Percentiles rank a stretch among this genome's conserved stretches.
Conservation (phyloP, 1,140 invertebrate species). For the Hypothenemus hampei region DNA sequence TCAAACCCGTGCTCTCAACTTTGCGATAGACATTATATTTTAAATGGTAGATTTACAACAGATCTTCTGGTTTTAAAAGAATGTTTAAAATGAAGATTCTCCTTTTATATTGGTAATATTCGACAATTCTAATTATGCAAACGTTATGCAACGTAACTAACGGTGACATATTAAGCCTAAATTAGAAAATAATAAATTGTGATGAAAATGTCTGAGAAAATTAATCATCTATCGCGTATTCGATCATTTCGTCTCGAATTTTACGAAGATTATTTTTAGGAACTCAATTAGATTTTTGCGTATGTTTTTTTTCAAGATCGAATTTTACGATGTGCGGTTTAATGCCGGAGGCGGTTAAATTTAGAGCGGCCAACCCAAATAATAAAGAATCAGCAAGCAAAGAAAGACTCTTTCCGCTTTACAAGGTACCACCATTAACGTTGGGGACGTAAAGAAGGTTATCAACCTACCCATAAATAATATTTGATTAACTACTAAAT, state of each 20-base stretch:
- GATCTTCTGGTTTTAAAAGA: too few species aligned
- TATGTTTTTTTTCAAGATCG: constrained; percentile 6
- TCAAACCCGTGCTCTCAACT: not conserved
- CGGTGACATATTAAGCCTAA: not conserved
- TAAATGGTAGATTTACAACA: too few species aligned
- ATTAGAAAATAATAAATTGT: not conserved
- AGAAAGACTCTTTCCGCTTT: too few species aligned
- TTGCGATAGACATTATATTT: too few species aligned
- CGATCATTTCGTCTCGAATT: not conserved
- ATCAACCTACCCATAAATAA: too few species aligned
- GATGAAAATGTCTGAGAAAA: not conserved
- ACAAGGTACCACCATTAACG: too few species aligned
- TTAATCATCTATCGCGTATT: not conserved
- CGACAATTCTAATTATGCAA: not conserved
- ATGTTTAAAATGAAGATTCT: too few species aligned
- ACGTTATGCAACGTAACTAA: not conserved
- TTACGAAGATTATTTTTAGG: constrained; percentile 1
- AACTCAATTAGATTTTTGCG: constrained; percentile 7
- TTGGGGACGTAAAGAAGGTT: too few species aligned
- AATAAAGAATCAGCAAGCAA: too few species aligned
- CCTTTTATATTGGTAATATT: not conserved
- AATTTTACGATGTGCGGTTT: constrained; percentile 6
- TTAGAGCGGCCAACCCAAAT: too few species aligned
- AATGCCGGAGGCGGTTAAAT: constrained; percentile 3
- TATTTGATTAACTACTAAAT: too few species aligned